These are phyloP conservation scores for Proisotoma minuta DNA, from an alignment of 2,888 invertebrate species.

Conservation along the genomic window DNA sequence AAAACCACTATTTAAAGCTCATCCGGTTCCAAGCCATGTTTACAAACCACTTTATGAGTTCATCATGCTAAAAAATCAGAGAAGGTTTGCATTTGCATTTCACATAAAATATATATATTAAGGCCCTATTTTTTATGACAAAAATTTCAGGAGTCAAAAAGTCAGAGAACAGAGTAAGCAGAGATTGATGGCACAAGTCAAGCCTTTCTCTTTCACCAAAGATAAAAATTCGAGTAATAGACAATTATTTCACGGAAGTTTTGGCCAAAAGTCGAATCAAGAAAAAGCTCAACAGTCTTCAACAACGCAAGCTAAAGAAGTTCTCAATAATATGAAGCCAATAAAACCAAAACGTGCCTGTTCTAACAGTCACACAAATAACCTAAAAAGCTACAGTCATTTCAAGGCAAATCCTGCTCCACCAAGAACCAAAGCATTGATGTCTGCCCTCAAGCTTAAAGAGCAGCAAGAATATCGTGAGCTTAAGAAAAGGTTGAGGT, in stretches of 20 bases:
- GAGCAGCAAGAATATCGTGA: constrained; percentile 47
- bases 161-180: constrained; percentile 44
- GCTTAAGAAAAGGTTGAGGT: constrained; percentile 40
- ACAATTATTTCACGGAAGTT: neutral
- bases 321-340: constrained; percentile 38
- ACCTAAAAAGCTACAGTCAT: constrained; percentile 37
- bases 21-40: constrained; percentile 45
- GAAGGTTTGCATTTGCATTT: constrained; percentile 27
- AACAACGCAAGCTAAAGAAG: constrained; percentile 1
- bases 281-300: neutral
- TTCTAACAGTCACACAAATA: constrained; percentile 9
- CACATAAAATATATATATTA: neutral
- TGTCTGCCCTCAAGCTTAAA: constrained; percentile 41
- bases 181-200: constrained; percentile 43
- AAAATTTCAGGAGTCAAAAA: constrained; percentile 34
- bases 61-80: constrained; percentile 45
- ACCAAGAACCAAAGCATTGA: constrained; percentile 41
- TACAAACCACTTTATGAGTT: constrained; percentile 43
- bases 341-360: constrained; percentile 21
- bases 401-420: constrained; percentile 46
- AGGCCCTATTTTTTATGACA: neutral
- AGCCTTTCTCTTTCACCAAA: constrained; percentile 44
- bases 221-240: no score
- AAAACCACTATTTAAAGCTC: constrained; percentile 29
- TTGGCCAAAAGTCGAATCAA: constrained; percentile 9